A percentile compares a stretch with the other conserved stretches of the same genome.
phyloP scores from a whole-genome alignment of 2,888 invertebrate genomes.

The Autographa gamma region DNA sequence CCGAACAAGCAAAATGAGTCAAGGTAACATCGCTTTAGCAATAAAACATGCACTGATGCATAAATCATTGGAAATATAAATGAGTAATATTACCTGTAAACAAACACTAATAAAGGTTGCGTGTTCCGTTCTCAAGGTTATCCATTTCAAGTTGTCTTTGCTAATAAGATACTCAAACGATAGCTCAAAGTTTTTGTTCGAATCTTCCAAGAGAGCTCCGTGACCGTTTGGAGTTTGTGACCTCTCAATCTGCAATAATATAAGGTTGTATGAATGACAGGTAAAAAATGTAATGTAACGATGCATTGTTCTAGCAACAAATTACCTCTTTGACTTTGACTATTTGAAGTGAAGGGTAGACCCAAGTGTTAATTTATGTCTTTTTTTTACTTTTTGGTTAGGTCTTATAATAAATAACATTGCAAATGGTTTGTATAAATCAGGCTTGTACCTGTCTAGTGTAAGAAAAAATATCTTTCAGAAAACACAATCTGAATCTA shows the following conservation, averaged over 20 bases:
- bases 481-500: no score
- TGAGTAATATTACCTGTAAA: constrained; percentile 89
- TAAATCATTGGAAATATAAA: constrained; percentile 6
- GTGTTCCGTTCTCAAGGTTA: constrained; percentile 96
- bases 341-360: constrained; percentile 17
- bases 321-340: background rate
- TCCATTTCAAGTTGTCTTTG: constrained; percentile 97
- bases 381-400: background rate
- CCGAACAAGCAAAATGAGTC: background rate
- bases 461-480: no score
- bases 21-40: background rate
- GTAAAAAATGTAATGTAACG: constrained; percentile 21
- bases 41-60: background rate
- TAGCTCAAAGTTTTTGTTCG: constrained; percentile 91
- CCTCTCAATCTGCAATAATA: constrained; percentile 73
- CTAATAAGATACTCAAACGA: constrained; percentile 98
- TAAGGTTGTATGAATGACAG: constrained; percentile 8
- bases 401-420: background rate
- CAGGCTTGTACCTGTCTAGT: no score
- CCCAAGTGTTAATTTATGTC: background rate
- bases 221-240: constrained; percentile 77
- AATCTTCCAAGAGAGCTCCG: constrained; percentile 77
- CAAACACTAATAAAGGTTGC: constrained; percentile 98
- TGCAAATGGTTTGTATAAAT: background rate
- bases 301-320: constrained; percentile 14